Percentiles rank a stretch among this genome's conserved stretches.
These are phyloP conservation scores for Bursaphelenchus mucronatus DNA, from an alignment of 1,140 invertebrate species.

Conservation along the genomic window DNA sequence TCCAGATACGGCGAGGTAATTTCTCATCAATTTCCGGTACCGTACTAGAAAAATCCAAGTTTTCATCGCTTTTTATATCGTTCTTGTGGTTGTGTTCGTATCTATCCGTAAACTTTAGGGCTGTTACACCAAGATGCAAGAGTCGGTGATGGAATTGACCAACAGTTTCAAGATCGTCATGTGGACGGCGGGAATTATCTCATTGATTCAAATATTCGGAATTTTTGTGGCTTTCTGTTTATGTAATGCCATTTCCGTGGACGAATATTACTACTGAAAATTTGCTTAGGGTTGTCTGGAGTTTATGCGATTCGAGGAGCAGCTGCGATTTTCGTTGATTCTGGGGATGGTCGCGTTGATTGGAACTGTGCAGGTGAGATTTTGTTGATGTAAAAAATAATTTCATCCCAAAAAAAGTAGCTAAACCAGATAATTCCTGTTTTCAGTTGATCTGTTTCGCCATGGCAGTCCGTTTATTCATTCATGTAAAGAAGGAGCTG, in stretches of 20 bases:
- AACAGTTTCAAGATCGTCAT: conserved; percentile 55
- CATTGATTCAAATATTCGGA: conserved; percentile 50
- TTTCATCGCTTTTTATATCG: conserved; percentile 5
- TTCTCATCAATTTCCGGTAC: conserved; percentile 17
- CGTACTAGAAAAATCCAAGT: not conserved
- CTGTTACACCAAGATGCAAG: conserved; percentile 51
- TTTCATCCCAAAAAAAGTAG: not conserved
- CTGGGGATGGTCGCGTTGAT: conserved; percentile 32
- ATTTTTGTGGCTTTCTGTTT: conserved; percentile 59
- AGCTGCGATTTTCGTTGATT: conserved; percentile 40
- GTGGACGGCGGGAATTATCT: conserved; percentile 47
- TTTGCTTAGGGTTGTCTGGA: conserved; percentile 39
- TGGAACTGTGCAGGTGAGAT: conserved; percentile 30
- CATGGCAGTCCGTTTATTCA: conserved; percentile 33
- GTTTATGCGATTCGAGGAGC: conserved; percentile 42
- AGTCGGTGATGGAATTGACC: conserved; percentile 49
- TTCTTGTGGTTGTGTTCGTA: conserved; percentile 24
- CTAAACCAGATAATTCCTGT: not conserved
- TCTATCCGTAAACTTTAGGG: conserved; percentile 10
- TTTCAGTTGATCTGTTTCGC: conserved; percentile 38
- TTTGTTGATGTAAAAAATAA: not conserved
- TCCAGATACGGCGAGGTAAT: conserved; percentile 54
- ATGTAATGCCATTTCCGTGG: conserved; percentile 52
- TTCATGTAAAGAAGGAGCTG: conserved; percentile 33
- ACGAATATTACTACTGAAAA: conserved; percentile 43